phyloP scores from a whole-genome alignment of 1,140 invertebrate genomes.

The Temnothorax longispinosus region DNA sequence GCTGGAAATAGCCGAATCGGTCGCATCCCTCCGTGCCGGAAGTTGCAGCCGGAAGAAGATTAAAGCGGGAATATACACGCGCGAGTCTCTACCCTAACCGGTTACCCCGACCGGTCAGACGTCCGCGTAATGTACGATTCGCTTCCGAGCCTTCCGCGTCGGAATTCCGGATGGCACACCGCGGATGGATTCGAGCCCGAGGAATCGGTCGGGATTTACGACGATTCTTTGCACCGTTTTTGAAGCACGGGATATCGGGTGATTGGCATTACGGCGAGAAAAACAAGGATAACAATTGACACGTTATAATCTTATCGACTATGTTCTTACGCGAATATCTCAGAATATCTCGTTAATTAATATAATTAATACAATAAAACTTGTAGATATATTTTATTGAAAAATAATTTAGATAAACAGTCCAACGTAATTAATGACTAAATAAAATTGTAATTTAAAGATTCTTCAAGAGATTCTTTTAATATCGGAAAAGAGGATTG shows the following conservation, averaged over 20 bases:
- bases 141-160: conserved; percentile 47
- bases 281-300: neutral
- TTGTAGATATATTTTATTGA: neutral
- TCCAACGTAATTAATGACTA: neutral
- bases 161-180: conserved; percentile 43
- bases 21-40: conserved; percentile 35
- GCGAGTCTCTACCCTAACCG: conserved; percentile 2
- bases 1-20: conserved; percentile 46
- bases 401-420: neutral
- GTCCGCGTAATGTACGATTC: conserved; percentile 52
- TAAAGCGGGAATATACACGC: conserved; percentile 36
- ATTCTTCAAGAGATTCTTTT: neutral
- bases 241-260: neutral
- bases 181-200: conserved; percentile 10
- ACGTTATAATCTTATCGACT: neutral
- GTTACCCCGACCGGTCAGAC: conserved; percentile 14
- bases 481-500: neutral
- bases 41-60: conserved; percentile 45
- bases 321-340: neutral
- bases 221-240: neutral
- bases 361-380: neutral
- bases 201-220: conserved; percentile 6
- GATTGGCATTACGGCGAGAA: neutral
- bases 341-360: neutral
- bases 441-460: neutral